Evolutionary conservation across 2,888 invertebrate species (phyloP).

Genomic region (Germaria angustata): DNA sequence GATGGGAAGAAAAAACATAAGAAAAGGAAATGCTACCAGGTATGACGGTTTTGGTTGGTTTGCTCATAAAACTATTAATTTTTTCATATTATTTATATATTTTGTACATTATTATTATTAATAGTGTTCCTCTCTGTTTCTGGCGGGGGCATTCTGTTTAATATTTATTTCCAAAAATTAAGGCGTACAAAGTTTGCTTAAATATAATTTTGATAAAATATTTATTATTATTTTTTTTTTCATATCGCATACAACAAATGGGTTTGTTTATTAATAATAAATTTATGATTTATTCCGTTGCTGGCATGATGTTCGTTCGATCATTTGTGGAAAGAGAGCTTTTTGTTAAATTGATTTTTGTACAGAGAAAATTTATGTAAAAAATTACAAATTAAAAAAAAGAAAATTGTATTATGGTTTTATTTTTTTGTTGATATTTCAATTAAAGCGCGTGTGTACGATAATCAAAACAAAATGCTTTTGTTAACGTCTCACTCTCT

Average conservation of each 20-base stretch:
- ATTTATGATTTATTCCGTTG: conserved; percentile 41
- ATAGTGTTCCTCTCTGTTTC: conserved; percentile 11
- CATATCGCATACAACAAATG: conserved; percentile 9
- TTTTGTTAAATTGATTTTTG: conserved; percentile 7
- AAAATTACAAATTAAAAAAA: not conserved
- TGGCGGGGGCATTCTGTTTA: not conserved
- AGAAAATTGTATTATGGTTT: conserved; percentile 31
- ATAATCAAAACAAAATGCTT: conserved; percentile 52
- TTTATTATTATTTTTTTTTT: not conserved
- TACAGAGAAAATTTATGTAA: not conserved
- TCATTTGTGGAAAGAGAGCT: not conserved
- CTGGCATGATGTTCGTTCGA: conserved; percentile 11
- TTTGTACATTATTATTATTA: conserved; percentile 1
- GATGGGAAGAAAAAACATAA: not conserved
- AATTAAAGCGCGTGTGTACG: conserved; percentile 50
- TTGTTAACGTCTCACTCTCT: conserved; percentile 13
- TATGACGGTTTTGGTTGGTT: conserved; percentile 13
- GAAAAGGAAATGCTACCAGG: conserved; percentile 54
- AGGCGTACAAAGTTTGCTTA: conserved; percentile 55
- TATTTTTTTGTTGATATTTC: conserved; percentile 60
- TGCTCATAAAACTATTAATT: not conserved
- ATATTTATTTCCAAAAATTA: conserved; percentile 23
- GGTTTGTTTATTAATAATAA: conserved; percentile 32
- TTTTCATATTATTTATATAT: not conserved
- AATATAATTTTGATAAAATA: conserved; percentile 35